Evolutionary conservation across 2,888 invertebrate species (phyloP).

Genomic region (Quadroppia sp.): DNA sequence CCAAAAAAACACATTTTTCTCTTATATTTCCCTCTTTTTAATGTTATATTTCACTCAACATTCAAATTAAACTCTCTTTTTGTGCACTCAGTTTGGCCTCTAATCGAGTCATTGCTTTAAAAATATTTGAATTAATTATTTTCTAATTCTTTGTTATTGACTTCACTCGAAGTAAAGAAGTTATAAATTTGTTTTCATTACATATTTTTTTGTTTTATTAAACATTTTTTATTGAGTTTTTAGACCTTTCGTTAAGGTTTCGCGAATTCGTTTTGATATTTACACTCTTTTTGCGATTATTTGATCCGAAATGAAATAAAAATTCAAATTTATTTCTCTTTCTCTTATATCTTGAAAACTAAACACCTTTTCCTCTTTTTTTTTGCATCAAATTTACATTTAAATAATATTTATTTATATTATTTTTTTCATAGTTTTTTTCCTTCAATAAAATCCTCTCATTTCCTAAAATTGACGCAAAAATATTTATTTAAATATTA

Average conservation of each 20-base stretch:
- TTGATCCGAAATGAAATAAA: background rate
- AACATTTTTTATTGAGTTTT: background rate
- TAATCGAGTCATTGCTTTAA: slow-evolving; percentile 32
- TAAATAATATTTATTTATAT: slow-evolving; percentile 10
- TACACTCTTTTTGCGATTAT: background rate
- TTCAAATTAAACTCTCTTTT: slow-evolving; percentile 23
- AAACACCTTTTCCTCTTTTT: background rate
- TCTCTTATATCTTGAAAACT: background rate
- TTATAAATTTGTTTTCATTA: slow-evolving; percentile 9
- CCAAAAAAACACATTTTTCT: slow-evolving; percentile 10
- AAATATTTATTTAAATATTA: background rate
- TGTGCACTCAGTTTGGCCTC: background rate
- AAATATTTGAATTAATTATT: slow-evolving; percentile 16
- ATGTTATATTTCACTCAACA: slow-evolving; percentile 25
- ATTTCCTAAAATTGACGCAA: no score
- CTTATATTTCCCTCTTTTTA: background rate
- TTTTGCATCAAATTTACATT: background rate
- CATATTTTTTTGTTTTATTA: background rate
- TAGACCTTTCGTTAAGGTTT: no score
- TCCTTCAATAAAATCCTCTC: no score
- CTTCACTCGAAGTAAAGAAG: slow-evolving; percentile 10
- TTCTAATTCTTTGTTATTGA: slow-evolving; percentile 23
- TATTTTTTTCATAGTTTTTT: no score
- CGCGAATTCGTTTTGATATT: background rate
- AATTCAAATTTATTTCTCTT: slow-evolving; percentile 5